Conservation (phyloP, 1,140 invertebrate species). For the Macrobrachium rosenbergii region DNA sequence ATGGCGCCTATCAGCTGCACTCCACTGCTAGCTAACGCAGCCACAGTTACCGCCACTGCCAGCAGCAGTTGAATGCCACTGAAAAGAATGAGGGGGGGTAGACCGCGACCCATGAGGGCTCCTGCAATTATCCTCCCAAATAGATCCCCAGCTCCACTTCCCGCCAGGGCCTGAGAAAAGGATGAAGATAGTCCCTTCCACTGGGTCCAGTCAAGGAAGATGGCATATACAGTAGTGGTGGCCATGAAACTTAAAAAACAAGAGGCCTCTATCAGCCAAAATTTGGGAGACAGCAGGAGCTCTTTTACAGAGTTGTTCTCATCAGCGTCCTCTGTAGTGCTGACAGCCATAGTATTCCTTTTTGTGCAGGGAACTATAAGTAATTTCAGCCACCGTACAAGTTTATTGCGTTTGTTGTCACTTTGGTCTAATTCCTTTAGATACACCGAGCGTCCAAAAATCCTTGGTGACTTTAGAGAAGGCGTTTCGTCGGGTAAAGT, state of each 20-base stretch:
- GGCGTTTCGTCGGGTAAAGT: no score
- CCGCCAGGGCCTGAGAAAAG: slow-evolving; percentile 47
- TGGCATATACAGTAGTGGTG: slow-evolving; percentile 64
- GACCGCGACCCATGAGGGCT: slow-evolving; percentile 8
- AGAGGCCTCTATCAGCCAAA: slow-evolving; percentile 61
- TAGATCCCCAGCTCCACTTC: slow-evolving; percentile 46
- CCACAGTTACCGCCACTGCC: slow-evolving; percentile 4
- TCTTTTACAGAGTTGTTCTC: neutral
- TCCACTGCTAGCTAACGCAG: slow-evolving; percentile 7
- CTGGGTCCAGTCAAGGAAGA: slow-evolving; percentile 58
- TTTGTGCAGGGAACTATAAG: no score
- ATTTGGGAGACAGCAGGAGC: slow-evolving; percentile 14
- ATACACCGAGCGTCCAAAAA: no score
- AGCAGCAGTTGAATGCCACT: slow-evolving; percentile 39
- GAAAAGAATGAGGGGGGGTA: slow-evolving; percentile 35
- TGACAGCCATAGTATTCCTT: no score
- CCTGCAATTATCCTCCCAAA: slow-evolving; percentile 45
- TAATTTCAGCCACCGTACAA: no score
- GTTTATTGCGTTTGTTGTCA: no score
- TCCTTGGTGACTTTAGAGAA: no score
- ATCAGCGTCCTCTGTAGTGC: neutral
- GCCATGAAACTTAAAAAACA: slow-evolving; percentile 66
- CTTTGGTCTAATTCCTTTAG: no score
- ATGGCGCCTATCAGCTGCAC: slow-evolving; percentile 33
- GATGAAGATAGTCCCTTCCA: slow-evolving; percentile 16